These are phyloP conservation scores for Neelides folsomi DNA, from an alignment of 2,888 invertebrate genomes.

Conservation along the genomic window DNA sequence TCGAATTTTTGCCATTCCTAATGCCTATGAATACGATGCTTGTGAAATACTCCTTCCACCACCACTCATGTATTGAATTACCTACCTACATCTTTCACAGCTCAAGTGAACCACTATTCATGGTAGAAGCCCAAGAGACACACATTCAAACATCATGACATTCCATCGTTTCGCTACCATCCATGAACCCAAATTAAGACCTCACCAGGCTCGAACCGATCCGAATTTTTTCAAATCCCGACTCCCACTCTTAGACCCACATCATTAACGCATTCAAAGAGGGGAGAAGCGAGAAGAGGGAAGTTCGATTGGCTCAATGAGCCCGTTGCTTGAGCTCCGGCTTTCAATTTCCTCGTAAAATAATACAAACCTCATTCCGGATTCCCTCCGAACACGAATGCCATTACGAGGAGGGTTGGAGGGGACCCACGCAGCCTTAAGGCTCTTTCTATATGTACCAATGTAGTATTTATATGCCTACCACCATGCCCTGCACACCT, in stretches of 20 bases:
- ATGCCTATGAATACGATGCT: conserved; percentile 5
- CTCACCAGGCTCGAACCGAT: conserved; percentile 1
- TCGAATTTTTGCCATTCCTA: conserved; percentile 32
- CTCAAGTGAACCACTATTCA: not conserved
- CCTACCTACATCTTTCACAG: conserved; percentile 8
- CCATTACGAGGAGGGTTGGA: too few species aligned
- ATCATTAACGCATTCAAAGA: conserved; percentile 18
- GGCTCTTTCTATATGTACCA: too few species aligned
- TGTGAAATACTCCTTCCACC: conserved; percentile 12
- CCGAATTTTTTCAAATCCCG: not conserved
- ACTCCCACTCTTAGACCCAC: conserved; percentile 6
- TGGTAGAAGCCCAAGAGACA: not conserved
- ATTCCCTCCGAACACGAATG: too few species aligned
- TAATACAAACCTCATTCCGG: too few species aligned
- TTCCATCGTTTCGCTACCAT: conserved; percentile 5
- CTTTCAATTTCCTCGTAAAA: too few species aligned
- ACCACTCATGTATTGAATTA: conserved; percentile 25
- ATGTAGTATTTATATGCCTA: too few species aligned
- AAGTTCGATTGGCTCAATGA: too few species aligned
- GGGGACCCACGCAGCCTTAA: too few species aligned
- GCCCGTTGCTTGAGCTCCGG: too few species aligned
- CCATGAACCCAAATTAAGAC: conserved; percentile 8
- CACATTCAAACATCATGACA: conserved; percentile 4
- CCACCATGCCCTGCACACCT: too few species aligned
- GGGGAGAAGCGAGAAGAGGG: conserved; percentile 1